Base-by-base conservation (phyloP, 53 echinoderm and acorn worm genomes). In the Pentamera pediparva region DNA sequence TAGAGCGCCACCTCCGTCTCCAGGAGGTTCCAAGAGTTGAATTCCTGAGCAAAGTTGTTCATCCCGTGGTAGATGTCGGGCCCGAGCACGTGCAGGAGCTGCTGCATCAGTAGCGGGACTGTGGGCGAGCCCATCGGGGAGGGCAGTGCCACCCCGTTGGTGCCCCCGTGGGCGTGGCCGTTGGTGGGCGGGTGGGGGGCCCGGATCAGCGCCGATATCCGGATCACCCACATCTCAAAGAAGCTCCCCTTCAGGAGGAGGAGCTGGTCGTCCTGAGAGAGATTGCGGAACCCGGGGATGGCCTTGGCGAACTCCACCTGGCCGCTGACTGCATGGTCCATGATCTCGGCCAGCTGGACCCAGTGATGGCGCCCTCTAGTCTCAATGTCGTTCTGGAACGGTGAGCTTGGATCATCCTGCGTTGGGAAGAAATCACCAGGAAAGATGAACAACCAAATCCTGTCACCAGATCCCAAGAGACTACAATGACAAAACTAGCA, bases 231-330 rank as follows among this genome's bases (percentile, higher is more conserved):
- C 39, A 96, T 67, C 60, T 96, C 91, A 62, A 91, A 96, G 81
- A 96, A 96, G 45, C 91, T 86, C 6, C 83, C 86, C 80, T 96
- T 96, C 30, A 96, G 88, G 18, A 96, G 73, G 35, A 96, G 62
- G 1, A 96, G 85, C 65, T 96, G 96, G 76, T 96, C 96, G 65
- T 96, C 96, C 76, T 96, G 96, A 65, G 91, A 89, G 37, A 98
- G 79, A 56, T 91, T 91, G 41, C 98, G 82, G 59, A 90, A 91
- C 37, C 98, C 98, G 12, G 98, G 98, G 30, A 98, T 91, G 56
- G 91, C 98, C 78, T 98, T 98, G 80, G 98, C 98, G 83, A 90
- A 98, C 74, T 98, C 98, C 24, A 98, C 98, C 67, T 96, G 98
- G 45, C 98, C 98, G 53, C 98, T 91, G 74, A 98, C 90, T 0